Conservation (phyloP, 2,113 vertebrate genomes). For the Zingel zingel region DNA sequence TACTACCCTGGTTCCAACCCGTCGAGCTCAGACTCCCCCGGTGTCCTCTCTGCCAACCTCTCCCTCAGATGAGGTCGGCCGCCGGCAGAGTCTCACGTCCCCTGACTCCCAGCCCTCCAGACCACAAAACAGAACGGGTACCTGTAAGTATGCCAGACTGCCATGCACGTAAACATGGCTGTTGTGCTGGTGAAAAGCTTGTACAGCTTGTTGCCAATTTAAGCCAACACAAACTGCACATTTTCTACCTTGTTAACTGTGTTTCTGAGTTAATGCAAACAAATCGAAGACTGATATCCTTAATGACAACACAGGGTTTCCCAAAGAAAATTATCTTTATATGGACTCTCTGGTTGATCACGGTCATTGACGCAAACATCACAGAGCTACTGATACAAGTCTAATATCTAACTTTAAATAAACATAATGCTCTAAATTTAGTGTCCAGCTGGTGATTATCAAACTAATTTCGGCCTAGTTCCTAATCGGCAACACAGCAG, state of each 20-base stretch:
- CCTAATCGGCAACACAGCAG: neutral
- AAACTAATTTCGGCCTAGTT: neutral
- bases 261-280: neutral
- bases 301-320: neutral
- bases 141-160: constrained; percentile 64
- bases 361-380: neutral
- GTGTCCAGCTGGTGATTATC: too few relatives aligned
- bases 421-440: neutral
- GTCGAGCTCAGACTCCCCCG: constrained; percentile 96
- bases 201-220: neutral
- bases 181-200: neutral
- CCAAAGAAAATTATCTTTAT: neutral
- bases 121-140: constrained; percentile 90
- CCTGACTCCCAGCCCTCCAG: constrained; percentile 93
- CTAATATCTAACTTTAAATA: neutral
- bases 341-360: neutral
- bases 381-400: neutral
- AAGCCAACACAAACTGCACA: neutral
- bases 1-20: constrained; percentile 91
- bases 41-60: constrained; percentile 96
- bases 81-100: constrained; percentile 96
- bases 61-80: constrained; percentile 94
- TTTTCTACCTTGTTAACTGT: neutral
- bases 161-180: neutral
- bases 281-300: neutral